These are phyloP conservation scores for Cephalopterus ornatus DNA, from an alignment of 2,113 vertebrate species.

Conservation along the genomic window DNA sequence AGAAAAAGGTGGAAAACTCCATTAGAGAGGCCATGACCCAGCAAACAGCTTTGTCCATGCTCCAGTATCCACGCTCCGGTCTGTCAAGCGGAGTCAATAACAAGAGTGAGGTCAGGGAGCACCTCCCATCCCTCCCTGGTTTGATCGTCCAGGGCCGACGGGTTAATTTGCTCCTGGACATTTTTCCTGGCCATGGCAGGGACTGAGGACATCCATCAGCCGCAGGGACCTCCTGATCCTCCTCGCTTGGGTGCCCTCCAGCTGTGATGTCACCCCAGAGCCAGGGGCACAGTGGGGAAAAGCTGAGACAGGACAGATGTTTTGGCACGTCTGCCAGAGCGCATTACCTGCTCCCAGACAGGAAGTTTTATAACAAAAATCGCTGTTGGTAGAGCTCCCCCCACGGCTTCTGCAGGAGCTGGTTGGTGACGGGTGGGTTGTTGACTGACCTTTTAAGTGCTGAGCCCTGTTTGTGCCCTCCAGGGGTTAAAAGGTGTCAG, in stretches of 20 bases:
- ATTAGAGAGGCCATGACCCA: background rate
- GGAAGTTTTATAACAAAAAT: background rate
- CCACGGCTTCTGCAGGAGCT: rapidly evolving
- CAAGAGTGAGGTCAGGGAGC: background rate
- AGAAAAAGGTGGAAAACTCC: background rate
- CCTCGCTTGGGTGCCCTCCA: background rate
- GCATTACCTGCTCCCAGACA: background rate
- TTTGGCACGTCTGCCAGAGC: background rate
- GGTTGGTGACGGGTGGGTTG: background rate
- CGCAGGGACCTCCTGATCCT: background rate
- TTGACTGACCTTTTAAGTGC: background rate
- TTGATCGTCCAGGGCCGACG: background rate
- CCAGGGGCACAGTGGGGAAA: background rate
- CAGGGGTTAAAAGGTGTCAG: background rate
- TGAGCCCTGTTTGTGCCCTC: background rate
- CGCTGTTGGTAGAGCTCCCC: rapidly evolving
- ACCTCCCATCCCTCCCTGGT: background rate
- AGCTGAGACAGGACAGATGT: background rate
- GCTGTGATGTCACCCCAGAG: background rate
- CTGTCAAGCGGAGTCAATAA: background rate
- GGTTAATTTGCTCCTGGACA: background rate
- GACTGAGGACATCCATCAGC: background rate
- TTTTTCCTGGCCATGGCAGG: rapidly evolving
- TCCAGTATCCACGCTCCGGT: background rate
- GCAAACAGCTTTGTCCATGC: background rate